Evolutionary conservation across 2,797 vertebrate genomes (phyloP).

Genomic region (Fistularia tabacaria): DNA sequence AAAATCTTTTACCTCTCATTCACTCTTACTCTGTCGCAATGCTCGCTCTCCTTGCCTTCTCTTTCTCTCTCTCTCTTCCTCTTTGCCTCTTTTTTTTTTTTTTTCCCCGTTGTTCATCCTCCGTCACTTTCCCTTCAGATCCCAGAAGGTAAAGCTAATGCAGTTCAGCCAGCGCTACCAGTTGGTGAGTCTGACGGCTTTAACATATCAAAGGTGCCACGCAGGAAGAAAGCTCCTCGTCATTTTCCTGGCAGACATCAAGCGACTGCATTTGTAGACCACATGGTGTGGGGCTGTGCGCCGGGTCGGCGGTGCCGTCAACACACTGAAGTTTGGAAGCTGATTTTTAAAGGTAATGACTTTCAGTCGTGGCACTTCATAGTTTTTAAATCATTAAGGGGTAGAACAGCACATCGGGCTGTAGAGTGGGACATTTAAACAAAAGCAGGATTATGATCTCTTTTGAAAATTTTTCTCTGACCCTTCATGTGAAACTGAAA

Average conservation of each 20-base stretch:
- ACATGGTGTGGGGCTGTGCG: neutral
- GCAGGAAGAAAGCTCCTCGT: slow-evolving; percentile 57
- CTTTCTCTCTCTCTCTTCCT: neutral
- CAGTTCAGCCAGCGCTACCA: slow-evolving; percentile 51
- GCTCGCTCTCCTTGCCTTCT: slow-evolving; percentile 1
- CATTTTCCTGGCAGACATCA: slow-evolving; percentile 57
- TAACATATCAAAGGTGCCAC: slow-evolving; percentile 69
- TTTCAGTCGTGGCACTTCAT: too few species aligned
- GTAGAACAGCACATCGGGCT: too few species aligned
- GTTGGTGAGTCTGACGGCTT: slow-evolving; percentile 57
- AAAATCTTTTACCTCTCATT: slow-evolving; percentile 16
- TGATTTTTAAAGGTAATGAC: slow-evolving; percentile 1
- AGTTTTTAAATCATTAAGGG: too few species aligned
- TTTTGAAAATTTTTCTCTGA: too few species aligned
- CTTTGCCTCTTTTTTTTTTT: too few species aligned
- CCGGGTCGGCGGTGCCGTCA: neutral
- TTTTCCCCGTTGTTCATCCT: slow-evolving; percentile 9
- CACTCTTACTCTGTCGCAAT: neutral
- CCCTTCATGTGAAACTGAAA: too few species aligned
- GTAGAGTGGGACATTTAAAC: too few species aligned
- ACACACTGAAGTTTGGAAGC: neutral
- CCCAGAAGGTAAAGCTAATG: slow-evolving; percentile 46
- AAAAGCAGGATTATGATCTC: too few species aligned
- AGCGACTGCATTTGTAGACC: slow-evolving; percentile 42
- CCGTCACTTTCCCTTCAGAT: slow-evolving; percentile 22